Conservation (phyloP, 2,113 vertebrate genomes). For the Cololabis saira region DNA sequence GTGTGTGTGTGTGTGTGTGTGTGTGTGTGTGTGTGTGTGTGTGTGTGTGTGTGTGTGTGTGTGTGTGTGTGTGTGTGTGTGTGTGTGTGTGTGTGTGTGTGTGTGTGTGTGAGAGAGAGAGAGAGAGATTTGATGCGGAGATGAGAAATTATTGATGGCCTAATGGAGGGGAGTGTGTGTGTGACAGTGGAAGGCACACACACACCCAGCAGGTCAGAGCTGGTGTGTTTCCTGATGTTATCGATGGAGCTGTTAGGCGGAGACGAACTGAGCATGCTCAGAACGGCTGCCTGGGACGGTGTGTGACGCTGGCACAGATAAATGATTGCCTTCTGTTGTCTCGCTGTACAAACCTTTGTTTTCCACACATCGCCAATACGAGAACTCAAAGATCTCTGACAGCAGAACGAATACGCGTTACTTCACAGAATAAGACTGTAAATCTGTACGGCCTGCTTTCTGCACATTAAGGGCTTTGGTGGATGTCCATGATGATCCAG, state of each 20-base stretch:
- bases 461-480: no score
- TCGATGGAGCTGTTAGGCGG: neutral
- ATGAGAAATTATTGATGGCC: constrained; percentile 31
- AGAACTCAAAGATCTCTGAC: no score
- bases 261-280: constrained; percentile 39
- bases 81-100: no score
- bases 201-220: constrained; percentile 36
- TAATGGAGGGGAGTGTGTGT: constrained; percentile 48
- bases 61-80: neutral
- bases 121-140: constrained; percentile 23
- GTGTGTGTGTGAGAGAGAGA: no score
- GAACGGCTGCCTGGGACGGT: neutral
- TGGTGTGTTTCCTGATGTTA: constrained; percentile 43
- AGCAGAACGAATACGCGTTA: no score
- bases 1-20: neutral
- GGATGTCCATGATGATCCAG: no score
- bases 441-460: no score
- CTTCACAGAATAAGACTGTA: no score
- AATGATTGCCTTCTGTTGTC: constrained; percentile 11
- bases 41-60: no score
- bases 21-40: no score
- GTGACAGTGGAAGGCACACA: constrained; percentile 25
- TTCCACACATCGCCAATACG: no score
- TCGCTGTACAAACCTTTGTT: neutral
- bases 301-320: constrained; percentile 14